Base-by-base conservation (phyloP, 64 coral and sea anemone genomes). In the Montipora efflorescens region DNA sequence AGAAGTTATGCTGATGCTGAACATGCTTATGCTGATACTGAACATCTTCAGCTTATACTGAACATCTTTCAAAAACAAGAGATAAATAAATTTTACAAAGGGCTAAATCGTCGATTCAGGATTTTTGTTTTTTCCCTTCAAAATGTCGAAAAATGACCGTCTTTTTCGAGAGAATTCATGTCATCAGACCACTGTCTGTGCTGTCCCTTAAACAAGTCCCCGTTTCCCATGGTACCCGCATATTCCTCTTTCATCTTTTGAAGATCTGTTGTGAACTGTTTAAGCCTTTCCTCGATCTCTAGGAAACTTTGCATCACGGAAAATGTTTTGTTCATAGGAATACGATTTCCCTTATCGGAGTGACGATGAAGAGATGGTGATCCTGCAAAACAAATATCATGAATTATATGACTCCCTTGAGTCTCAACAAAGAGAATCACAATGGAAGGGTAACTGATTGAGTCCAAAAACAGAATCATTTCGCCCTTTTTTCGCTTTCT, bases 231-330 rank as follows among this genome's bases (percentile, higher is more conserved):
- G 15, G 80, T 82, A 22, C 55, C 45, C 1, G 80, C 22, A 64
- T 44, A 82, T 45, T 82, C 80, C 58, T 82, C 80, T 36, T 62
- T 82, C 23, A 82, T 62, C 46, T 84, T 70, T 69, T 48, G 64
- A 5, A 86, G 18, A 48, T 71, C 82, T 49, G 15, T 5, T 71
- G 82, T 86, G 12, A 86, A 71, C 45, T 86, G 66, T 72, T 71
- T 70, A 7, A 86, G 82, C 7, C 82, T 69, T 72, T 71, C 82
- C 18, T 86, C 82, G 19, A 86, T 50, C n/a, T 70, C 64, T 10
- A 86, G 36, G 18, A 86, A 86, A 50, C 47, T 86, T n/a, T 86
- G 82, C 82, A 86, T 72, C 64, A 86, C 50, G 16, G 62, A 71
- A 66, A 86, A 50, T 8, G 49, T 86, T 68, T 48, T 70, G 64